Base-by-base conservation (phyloP, 2,797 vertebrate genomes). In the Mus spretus region DNA sequence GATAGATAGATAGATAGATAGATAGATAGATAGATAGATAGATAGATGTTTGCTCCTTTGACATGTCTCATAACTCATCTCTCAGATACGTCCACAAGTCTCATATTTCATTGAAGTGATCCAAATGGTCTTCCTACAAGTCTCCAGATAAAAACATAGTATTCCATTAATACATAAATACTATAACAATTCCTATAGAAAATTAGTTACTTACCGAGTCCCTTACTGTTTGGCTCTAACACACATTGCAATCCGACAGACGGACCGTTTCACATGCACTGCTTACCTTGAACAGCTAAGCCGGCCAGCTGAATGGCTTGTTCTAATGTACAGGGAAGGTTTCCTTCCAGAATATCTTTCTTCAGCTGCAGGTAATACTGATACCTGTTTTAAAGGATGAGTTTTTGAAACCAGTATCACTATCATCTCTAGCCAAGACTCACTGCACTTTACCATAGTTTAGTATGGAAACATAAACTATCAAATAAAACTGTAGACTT, bases 331-430 rank as follows among this genome's bases (percentile, higher is more conserved):
- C 99, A 99, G 78, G 99, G 99, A 98, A 99, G 99, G 98, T 98
- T 99, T 94, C 99, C 99, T 97, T 99, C 99, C 98, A 99, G 98
- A 98, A 99, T 98, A 97, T 99, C 99, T 98, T 99, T 99, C 98
- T 99, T 99, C 97, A 99, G 97, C 93, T 99, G 99, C 59, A 99
- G 98, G 97, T 99, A 99, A 99, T 99, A 99, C 99, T 99, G 99
- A 99, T 99, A 99, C 98, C 99, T 99, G 98, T 53, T 15, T 89
- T 82, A 40, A 74, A 93, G 91, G 17, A 93, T 2, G 50, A 61
- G 94, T 93, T 90, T 44, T 55, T 80, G 93, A 94, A 82, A 53
- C 89, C 44, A 91, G 0, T 83, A 26, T 91, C 44, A 67, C 26
- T 65, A 90, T 67, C 72, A 91, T 59, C 57, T 82, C 47, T 24